phyloP scores from a whole-genome alignment of 2,888 invertebrate species.

The Ormia ochracea region DNA sequence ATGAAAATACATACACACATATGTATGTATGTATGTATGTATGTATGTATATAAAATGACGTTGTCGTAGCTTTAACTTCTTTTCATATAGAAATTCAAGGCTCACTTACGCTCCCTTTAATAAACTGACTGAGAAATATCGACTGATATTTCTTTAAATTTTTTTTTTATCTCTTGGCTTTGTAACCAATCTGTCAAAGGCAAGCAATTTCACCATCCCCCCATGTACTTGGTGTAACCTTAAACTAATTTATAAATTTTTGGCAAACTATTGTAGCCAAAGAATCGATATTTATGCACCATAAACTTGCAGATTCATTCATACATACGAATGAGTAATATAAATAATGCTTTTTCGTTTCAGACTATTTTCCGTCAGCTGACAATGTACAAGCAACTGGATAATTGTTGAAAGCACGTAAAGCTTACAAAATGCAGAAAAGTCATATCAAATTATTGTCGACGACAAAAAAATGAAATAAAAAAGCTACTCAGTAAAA shows the following conservation, averaged over 20 bases:
- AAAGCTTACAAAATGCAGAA: background rate
- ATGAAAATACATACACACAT: no score
- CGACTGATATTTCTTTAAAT: no score
- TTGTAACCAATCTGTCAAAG: background rate
- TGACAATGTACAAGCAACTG: background rate
- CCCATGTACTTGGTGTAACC: conserved; percentile 1
- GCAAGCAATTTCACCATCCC: background rate
- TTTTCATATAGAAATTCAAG: no score
- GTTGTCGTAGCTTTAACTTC: no score
- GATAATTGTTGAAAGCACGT: background rate
- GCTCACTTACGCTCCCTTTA: no score
- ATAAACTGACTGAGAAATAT: no score
- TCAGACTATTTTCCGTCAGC: background rate
- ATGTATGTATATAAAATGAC: no score
- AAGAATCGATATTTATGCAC: conserved; percentile 7
- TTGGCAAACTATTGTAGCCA: conserved; percentile 19
- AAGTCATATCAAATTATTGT: conserved; percentile 52
- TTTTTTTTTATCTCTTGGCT: no score
- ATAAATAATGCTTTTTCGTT: background rate
- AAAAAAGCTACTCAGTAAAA: conserved; percentile 17
- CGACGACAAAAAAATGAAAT: conserved; percentile 14
- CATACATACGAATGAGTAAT: no score
- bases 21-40: no score
- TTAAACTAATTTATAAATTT: conserved; percentile 22
- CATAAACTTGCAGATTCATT: background rate